A percentile compares a stretch with the other conserved stretches of the same genome.
Evolutionary conservation across 2,797 vertebrate genomes (phyloP).

Genomic region (Enteromius mattozi): DNA sequence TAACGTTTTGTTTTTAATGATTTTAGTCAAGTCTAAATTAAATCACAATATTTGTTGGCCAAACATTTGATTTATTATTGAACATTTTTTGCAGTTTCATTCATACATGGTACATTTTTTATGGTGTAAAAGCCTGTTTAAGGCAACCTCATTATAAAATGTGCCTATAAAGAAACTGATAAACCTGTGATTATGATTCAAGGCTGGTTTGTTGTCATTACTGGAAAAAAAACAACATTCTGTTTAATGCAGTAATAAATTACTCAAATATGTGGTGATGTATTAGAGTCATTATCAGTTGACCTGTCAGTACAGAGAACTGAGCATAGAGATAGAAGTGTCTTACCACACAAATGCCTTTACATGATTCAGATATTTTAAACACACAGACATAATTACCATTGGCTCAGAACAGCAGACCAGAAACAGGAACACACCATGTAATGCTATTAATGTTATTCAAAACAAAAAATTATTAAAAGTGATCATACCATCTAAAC

Average conservation of each 20-base stretch:
- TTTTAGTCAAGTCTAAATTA: not conserved
- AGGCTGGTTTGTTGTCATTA: not conserved
- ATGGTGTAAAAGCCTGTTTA: not conserved
- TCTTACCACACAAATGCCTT: not conserved
- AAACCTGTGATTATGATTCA: not conserved
- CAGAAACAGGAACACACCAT: not conserved
- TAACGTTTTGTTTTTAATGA: not conserved
- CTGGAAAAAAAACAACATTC: not conserved
- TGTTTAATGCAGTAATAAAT: not conserved
- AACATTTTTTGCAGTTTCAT: not conserved
- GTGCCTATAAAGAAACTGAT: not conserved
- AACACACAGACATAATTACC: not conserved
- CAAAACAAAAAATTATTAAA: not conserved
- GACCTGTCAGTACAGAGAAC: not conserved
- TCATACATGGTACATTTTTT: not conserved
- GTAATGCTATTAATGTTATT: not conserved
- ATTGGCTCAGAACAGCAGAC: not conserved
- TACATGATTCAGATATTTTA: not conserved
- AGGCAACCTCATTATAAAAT: not conserved
- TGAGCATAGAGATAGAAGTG: not conserved
- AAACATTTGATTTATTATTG: not conserved
- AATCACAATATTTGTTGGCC: not conserved
- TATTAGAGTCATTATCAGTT: not conserved
- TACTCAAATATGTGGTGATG: not conserved
- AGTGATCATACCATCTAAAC: not conserved